Conservation (phyloP, 2,888 invertebrate species). For the Chaetogeoica ovagalla region DNA sequence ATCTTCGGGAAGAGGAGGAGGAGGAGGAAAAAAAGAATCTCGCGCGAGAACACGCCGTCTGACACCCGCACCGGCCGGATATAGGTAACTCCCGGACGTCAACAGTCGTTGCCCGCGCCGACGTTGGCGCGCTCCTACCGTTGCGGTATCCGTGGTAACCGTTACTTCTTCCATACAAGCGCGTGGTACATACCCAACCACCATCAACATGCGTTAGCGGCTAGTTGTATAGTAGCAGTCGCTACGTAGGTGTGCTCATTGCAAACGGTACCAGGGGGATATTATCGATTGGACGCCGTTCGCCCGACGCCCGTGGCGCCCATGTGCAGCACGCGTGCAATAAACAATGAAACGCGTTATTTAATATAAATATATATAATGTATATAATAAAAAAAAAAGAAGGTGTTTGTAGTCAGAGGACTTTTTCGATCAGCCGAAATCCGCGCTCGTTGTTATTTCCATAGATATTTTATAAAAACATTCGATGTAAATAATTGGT, state of each 20-base stretch:
- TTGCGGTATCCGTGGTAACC: constrained; percentile 24
- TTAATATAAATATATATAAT: constrained; percentile 14
- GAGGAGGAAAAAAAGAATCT: neutral
- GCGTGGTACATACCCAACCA: neutral
- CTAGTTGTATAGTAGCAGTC: neutral
- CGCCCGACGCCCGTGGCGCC: neutral
- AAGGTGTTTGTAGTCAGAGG: too few relatives aligned
- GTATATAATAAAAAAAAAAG: too few relatives aligned
- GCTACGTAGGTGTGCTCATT: neutral
- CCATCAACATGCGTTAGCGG: neutral
- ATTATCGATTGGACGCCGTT: constrained; percentile 23
- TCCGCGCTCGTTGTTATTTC: too few relatives aligned
- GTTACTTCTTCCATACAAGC: neutral
- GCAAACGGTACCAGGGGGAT: neutral
- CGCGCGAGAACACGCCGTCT: neutral
- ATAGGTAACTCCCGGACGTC: constrained; percentile 9
- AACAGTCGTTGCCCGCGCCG: constrained; percentile 18
- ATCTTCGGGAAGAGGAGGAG: too few relatives aligned
- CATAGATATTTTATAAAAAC: too few relatives aligned
- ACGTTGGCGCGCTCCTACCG: too few relatives aligned
- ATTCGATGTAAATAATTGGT: too few relatives aligned
- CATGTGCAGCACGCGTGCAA: neutral
- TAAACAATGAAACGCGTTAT: neutral
- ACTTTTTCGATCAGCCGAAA: too few relatives aligned
- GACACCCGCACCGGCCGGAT: neutral